Evolutionary conservation across 2,888 invertebrate species (phyloP), one percentile per base, ranked within the genome.

Genomic region (Andrena bicolor): DNA sequence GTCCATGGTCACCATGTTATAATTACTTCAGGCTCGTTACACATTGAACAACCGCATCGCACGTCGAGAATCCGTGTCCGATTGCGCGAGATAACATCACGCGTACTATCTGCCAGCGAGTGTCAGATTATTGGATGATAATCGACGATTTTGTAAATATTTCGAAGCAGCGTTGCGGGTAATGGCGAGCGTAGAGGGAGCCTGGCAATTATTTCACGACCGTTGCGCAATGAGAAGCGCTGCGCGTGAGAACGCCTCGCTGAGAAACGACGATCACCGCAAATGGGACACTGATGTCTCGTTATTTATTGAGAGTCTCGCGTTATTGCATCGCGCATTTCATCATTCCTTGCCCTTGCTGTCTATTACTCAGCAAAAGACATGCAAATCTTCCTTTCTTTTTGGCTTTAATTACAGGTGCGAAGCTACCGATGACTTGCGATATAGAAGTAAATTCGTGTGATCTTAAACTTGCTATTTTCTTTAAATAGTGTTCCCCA

Each of bases 1-100:
- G 82, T 48, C 76, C 82, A 82, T 76, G 82, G 82, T 41, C 82
- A 72, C 76, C 82, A 68, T 72, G 72, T 69, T 76, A 65, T 82
- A 82, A 72, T 82, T 82, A 82, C 72, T 76, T 60, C 58, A 28
- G 53, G 30, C 23, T 28, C 20, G 65, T 53, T 74, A 30, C 58
- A 28, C 61, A 61, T 71, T 61, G 58, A 23, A 26, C 2, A 32
- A 23, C 23, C 41, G 41, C 63, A 32, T 41, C 32, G 8, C 23
- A 56, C 49, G 2, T 13, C 30, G 48, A 64, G 58, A 35, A 73
- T 69, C 49, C 30, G 30, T 26, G 51, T 35, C 53, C 48, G 64
- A 69, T 77, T 68, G 53, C 10, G 69, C n/a, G 56, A 64, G 61
- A 49, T 28, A 8, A 26, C 3, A 2, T 56, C 10, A 3, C 10